Evolutionary conservation across 2,797 vertebrate species (phyloP), one percentile per base, ranked within the genome.

Genomic region (Oreonectes daqikongensis): DNA sequence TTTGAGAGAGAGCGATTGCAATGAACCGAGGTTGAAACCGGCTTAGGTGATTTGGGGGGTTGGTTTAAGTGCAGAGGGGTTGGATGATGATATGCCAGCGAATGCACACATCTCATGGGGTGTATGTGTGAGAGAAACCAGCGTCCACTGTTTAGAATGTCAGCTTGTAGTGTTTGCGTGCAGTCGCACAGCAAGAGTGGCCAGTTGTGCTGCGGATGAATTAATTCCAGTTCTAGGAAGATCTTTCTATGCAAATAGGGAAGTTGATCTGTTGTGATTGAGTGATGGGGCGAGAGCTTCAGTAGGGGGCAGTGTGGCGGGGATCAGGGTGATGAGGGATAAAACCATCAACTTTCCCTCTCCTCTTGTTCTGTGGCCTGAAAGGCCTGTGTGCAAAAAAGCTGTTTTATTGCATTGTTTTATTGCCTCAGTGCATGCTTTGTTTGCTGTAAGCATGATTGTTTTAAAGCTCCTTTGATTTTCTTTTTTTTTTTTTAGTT

Each of bases 21-120:
- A 44, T 26, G 68, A 72, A 73, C 44, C 30, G 32, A 44, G 42
- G 30, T 57, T 79, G 48, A 77, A 53, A 9, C 79, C 86, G 81
- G 82, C 81, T 78, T 84, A 84, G 86, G 72, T 83, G 82, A 88
- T 77, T 80, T 69, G 80, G 59, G 44, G 46, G 11, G 7, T 70
- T 70, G 11, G 28, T 44, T 68, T 55, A 59, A 44, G 44, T 17
- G 46, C 64, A 35, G 55, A n/a, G 11, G 79, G 32, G 63, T 1
- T 77, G 55, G 73, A 69, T 83, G 20, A 69, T 59, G 66, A 38
- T 28, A 35, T 79, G 20, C 76, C 1, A 73, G 44, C 66, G 26
- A 0, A 18, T 35, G 42, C 79, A 46, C 69, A 20, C 26, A 71
- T 68, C 68, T 30, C 26, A 30, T 30, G 50, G 11, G 30, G 30